Percentiles rank a stretch among this genome's conserved stretches.
Conservation (phyloP, 1,140 invertebrate species). For the Trichogramma pretiosum region DNA sequence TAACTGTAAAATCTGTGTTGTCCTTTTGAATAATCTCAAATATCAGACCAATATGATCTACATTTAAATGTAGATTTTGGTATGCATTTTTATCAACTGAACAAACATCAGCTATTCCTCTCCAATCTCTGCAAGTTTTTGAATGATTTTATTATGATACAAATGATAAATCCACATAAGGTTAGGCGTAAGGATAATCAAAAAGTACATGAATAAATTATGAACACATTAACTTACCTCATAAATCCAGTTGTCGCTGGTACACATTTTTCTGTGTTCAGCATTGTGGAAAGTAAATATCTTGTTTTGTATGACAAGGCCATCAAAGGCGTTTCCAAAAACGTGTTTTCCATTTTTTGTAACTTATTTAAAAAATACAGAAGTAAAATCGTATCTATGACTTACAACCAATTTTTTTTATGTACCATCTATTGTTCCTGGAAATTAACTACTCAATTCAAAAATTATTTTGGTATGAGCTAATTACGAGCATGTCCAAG, state of each 20-base stretch:
- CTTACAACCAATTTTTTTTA: too few species aligned
- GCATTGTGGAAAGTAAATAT: slow-evolving; percentile 43
- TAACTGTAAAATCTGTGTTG: slow-evolving; percentile 39
- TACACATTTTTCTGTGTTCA: slow-evolving; percentile 55
- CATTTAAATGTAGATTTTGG: slow-evolving; percentile 38
- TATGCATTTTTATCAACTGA: slow-evolving; percentile 43
- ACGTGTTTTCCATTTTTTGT: neutral
- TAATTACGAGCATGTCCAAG: too few species aligned
- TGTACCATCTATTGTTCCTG: too few species aligned
- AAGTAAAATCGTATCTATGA: too few species aligned
- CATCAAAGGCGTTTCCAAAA: slow-evolving; percentile 52
- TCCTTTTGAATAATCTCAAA: slow-evolving; percentile 44
- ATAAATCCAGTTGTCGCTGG: slow-evolving; percentile 47
- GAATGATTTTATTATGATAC: too few species aligned
- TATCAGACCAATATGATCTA: slow-evolving; percentile 48
- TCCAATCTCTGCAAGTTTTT: slow-evolving; percentile 66
- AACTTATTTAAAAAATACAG: neutral
- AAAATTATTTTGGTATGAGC: too few species aligned
- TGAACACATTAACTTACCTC: slow-evolving; percentile 43
- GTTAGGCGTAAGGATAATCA: neutral
- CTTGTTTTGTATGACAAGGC: slow-evolving; percentile 43
- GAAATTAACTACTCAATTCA: too few species aligned
- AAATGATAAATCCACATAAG: too few species aligned
- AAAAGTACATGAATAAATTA: neutral
- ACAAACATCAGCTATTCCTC: slow-evolving; percentile 52